Base-by-base conservation (phyloP, 2,113 vertebrate species). In the Entelurus aequoreus region DNA sequence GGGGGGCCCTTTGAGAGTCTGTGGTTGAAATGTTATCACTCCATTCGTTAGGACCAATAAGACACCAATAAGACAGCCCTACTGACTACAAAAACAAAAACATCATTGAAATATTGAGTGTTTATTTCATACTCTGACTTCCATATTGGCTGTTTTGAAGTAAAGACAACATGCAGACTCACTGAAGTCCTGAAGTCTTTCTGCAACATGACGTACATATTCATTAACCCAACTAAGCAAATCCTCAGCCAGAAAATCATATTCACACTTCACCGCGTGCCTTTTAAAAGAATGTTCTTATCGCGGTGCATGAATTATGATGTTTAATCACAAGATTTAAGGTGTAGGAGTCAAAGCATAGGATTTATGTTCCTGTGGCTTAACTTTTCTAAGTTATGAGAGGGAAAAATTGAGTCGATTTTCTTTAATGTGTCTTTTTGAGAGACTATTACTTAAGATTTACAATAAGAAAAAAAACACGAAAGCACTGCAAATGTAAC, bases 111-210 rank as follows among this genome's bases (percentile, higher is more conserved):
- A 62, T 62, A 68, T 46, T 63, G 75, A 62, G 66, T 74, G 71
- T 77, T 81, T 74, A 88, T 85, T 88, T 84, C 80, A 79, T 78
- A 70, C 75, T 44, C 77, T 62, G 72, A 77, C 79, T 72, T 74
- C 61, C 66, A 70, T 75, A 66, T 66, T 13, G 65, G 42, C 38
- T 44, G 36, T 44, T 57, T 19, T 42, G 47, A 36, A 61, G 48
- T 53, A 53, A 66, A 69, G 56, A 71, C 40, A 78, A 78, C 75
- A 77, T 65, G 74, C 36, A 69, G 49, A 69, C 72, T 78, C 54
- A 57, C 15, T 87, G 79, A 87, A 85, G 85, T 87, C 84, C 15
- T 87, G 79, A 87, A 85, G 85, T 87, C 84, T 85, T 73, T 42
- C 62, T 63, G 66, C 82, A 85, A 78, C 82, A 85, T 65, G 62